Percentiles rank a stretch among this genome's conserved stretches.
Conservation (phyloP, 2,888 invertebrate genomes). For the Nemotelus nigrinus region DNA sequence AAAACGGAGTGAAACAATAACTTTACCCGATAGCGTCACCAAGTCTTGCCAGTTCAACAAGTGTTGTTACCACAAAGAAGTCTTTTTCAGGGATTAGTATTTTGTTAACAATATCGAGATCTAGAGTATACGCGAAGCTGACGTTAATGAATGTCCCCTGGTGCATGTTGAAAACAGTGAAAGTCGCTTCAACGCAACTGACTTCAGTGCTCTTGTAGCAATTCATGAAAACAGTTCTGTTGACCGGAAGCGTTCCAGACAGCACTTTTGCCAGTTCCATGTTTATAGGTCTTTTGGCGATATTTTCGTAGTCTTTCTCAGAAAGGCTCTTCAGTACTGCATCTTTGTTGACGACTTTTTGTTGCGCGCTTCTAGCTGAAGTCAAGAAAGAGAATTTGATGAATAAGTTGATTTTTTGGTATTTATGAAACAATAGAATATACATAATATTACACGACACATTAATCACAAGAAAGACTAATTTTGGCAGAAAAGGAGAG, state of each 20-base stretch:
- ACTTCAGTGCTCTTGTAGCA: conserved; percentile 60
- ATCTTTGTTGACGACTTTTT: not conserved
- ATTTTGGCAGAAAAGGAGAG: no score
- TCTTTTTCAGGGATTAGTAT: conserved; percentile 63
- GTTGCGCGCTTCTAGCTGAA: conserved; percentile 1
- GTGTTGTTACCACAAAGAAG: conserved; percentile 61
- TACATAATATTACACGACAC: no score
- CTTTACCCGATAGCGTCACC: conserved; percentile 56
- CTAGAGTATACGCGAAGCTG: conserved; percentile 59
- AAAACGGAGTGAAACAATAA: not conserved
- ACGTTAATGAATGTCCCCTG: conserved; percentile 57
- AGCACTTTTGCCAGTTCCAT: conserved; percentile 60
- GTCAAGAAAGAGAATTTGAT: no score
- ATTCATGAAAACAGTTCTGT: conserved; percentile 64
- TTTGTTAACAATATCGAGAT: conserved; percentile 62
- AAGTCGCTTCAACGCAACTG: conserved; percentile 60
- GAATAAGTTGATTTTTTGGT: no score
- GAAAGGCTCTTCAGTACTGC: conserved; percentile 11
- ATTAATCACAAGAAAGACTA: no score
- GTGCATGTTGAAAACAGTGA: conserved; percentile 60
- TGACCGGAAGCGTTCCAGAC: conserved; percentile 60
- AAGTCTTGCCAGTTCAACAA: conserved; percentile 57
- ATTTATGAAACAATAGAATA: no score
- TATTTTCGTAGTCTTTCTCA: conserved; percentile 55
- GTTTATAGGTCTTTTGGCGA: conserved; percentile 58